A percentile compares a stretch with the other conserved stretches of the same genome.
Evolutionary conservation across 1,140 invertebrate species (phyloP).

Genomic region (Hormaphis cornu): DNA sequence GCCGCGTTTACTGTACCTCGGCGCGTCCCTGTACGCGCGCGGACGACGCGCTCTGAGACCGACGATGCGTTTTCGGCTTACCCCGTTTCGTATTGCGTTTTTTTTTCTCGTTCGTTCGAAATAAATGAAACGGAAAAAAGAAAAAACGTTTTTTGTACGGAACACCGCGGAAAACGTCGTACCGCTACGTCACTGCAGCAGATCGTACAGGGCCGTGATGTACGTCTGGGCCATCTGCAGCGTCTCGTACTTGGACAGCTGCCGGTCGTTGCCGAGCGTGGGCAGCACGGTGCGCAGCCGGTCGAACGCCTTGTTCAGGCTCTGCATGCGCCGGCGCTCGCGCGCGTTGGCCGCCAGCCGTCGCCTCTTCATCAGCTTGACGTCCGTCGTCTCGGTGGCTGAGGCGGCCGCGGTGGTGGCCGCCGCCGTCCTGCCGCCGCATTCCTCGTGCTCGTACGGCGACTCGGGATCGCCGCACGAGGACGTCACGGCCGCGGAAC

Average conservation of each 20-base stretch:
- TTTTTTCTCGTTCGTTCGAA: background rate
- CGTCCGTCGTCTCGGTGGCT: slow-evolving; percentile 45
- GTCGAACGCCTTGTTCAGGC: slow-evolving; percentile 89
- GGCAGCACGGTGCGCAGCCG: slow-evolving; percentile 79
- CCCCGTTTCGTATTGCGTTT: too few species aligned
- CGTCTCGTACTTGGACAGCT: slow-evolving; percentile 93
- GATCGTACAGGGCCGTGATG: slow-evolving; percentile 77
- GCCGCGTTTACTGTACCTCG: too few species aligned
- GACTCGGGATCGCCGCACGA: background rate
- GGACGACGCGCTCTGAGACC: too few species aligned
- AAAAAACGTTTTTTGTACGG: too few species aligned
- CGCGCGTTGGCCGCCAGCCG: slow-evolving; percentile 85
- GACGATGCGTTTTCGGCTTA: too few species aligned
- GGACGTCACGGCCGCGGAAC: background rate
- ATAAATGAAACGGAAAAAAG: too few species aligned
- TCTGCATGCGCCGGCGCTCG: slow-evolving; percentile 86
- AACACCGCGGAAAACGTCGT: too few species aligned
- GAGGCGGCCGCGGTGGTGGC: background rate
- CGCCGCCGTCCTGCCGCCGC: background rate
- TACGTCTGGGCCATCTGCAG: slow-evolving; percentile 96
- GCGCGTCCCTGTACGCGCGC: too few species aligned
- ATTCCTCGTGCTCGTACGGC: background rate
- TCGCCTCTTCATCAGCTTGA: slow-evolving; percentile 68
- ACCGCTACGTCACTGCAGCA: slow-evolving; percentile 54
- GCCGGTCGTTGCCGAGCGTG: slow-evolving; percentile 77